phyloP scores from a whole-genome alignment of 64 coral and sea anemone species.

The Trachythela sp. region DNA sequence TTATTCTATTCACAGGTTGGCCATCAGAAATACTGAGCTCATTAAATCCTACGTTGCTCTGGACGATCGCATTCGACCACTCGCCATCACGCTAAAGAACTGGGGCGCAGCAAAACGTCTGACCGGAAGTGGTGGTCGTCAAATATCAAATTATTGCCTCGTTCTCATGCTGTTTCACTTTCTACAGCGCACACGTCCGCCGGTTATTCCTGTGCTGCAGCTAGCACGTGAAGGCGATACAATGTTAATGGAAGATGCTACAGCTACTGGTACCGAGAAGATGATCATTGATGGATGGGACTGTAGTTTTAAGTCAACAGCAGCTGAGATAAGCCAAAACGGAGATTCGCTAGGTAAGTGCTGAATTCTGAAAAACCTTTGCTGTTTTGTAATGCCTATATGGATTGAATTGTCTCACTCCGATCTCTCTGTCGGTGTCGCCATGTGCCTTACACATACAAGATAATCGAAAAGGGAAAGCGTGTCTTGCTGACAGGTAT shows the following conservation, averaged over 20 bases:
- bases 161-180: conserved; percentile 77
- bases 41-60: conserved; percentile 3
- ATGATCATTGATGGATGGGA: conserved; percentile 70
- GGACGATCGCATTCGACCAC: conserved; percentile 6
- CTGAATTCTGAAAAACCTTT: not conserved
- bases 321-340: not conserved
- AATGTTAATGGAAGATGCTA: not conserved
- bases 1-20: not conserved
- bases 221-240: not conserved
- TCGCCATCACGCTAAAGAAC: conserved; percentile 12
- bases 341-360: not conserved
- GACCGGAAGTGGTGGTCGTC: conserved; percentile 19
- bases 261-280: not conserved
- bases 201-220: conserved; percentile 78
- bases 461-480: too few relatives aligned
- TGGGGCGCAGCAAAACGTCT: not conserved
- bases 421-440: too few relatives aligned
- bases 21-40: not conserved
- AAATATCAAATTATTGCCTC: conserved; percentile 65
- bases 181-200: conserved; percentile 60
- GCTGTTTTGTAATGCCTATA: not conserved
- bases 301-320: conserved; percentile 34
- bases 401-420: too few relatives aligned
- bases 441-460: too few relatives aligned
- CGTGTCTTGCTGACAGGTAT: too few relatives aligned